phyloP scores from a whole-genome alignment of 2,113 vertebrate genomes.

The Bostrychus sinensis region DNA sequence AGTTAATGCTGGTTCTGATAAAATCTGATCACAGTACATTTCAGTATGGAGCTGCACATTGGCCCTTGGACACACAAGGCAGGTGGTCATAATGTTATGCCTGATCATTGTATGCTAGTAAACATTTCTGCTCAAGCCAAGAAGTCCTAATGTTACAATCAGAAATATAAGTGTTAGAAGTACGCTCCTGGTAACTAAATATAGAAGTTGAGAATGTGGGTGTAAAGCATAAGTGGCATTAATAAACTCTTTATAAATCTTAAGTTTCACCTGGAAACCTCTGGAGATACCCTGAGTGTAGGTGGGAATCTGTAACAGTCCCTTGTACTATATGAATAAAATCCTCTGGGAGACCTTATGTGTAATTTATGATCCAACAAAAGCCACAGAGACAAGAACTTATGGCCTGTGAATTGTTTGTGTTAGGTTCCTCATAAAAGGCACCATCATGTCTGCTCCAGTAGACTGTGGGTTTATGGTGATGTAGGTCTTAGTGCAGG shows the following conservation, averaged over 20 bases:
- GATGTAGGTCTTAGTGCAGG: constrained; percentile 25
- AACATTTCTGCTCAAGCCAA: too few species aligned
- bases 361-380: constrained; percentile 82
- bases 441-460: constrained; percentile 74
- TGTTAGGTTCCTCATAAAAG: constrained; percentile 81
- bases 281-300: not conserved
- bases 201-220: not conserved
- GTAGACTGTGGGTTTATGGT: constrained; percentile 39
- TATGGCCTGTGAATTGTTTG: constrained; percentile 85
- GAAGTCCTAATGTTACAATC: too few species aligned
- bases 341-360: constrained; percentile 69
- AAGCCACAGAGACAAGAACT: constrained; percentile 82
- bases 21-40: too few species aligned
- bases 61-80: too few species aligned
- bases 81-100: too few species aligned
- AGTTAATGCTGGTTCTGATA: too few species aligned
- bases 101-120: too few species aligned
- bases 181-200: too few species aligned
- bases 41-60: too few species aligned
- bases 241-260: not conserved
- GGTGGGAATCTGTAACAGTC: constrained; percentile 20
- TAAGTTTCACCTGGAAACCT: not conserved
- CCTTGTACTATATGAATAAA: constrained; percentile 57
- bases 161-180: too few species aligned
- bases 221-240: not conserved